phyloP scores from a whole-genome alignment of 2,797 vertebrate genomes.

The Notoglanidium macrostoma region DNA sequence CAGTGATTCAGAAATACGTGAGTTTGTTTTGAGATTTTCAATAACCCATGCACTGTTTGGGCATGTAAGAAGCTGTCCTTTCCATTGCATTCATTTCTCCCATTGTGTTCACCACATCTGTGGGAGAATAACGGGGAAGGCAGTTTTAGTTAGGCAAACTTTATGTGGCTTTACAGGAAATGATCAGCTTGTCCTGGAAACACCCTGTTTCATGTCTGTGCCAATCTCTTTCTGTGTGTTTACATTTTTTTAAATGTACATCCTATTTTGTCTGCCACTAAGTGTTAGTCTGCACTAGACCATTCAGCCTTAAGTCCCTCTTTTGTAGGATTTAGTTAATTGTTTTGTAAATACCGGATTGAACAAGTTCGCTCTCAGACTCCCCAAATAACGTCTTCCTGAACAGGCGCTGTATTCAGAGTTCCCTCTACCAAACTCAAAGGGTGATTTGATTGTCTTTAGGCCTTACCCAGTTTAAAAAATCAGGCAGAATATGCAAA shows the following conservation, averaged over 20 bases:
- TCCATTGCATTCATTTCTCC: constrained; percentile 9
- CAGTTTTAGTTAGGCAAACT: constrained; percentile 46
- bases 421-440: constrained; percentile 58
- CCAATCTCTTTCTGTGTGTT: constrained; percentile 34
- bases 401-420: constrained; percentile 42
- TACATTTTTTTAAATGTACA: not conserved
- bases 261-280: not conserved
- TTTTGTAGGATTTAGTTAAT: constrained; percentile 20
- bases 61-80: constrained; percentile 28
- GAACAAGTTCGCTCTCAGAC: constrained; percentile 49
- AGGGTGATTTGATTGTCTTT: constrained; percentile 61
- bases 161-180: constrained; percentile 54
- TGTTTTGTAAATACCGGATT: not conserved
- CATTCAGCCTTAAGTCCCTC: constrained; percentile 1
- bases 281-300: not conserved
- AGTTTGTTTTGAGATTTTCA: not conserved
- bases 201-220: constrained; percentile 39
- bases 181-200: constrained; percentile 41
- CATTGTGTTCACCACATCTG: constrained; percentile 31
- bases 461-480: constrained; percentile 55
- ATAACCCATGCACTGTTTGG: not conserved
- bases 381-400: constrained; percentile 23
- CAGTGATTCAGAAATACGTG: not conserved
- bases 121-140: constrained; percentile 23
- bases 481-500: constrained; percentile 48